Base-by-base conservation (phyloP, 2,797 vertebrate genomes). In the Holocentrus rufus region DNA sequence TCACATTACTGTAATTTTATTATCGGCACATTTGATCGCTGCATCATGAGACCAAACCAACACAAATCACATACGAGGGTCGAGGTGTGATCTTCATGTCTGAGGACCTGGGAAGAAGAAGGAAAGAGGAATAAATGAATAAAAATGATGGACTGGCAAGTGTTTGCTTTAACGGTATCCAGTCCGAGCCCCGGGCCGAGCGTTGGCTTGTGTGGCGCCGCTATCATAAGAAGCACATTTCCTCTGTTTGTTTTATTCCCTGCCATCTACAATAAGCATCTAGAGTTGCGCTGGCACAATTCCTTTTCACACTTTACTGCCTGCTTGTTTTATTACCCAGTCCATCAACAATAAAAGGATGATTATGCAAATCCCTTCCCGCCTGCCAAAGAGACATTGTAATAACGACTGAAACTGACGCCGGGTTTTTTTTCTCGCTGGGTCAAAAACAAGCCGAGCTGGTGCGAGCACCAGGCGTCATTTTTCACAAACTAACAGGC, bases 271-370 rank as follows among this genome's bases (percentile, higher is more conserved):
- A 75, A 65, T 61, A 70, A 68, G 25, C 69, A 54, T 15, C 36
- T 56, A 6, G 22, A 54, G 63, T 79, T 72, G 47, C 54, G 49
- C 7, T 50, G 10, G 31, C 57, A 63, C 46, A 27, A 7, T 50
- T 58, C 42, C 18, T 61, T 2, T 56, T 56, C 61, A 66, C 64
- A 42, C 71, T 54, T 27, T n/a, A 18, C 44, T 8, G 30, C 56
- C 46, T 72, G 65, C 60, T 79, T 81, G 69, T 83, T 81, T 76
- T 83, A 71, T 77, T 65, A 72, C 55, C 42, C 47, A 10, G 50
- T 67, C 67, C 11, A 66, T 68, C 76, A 58, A 54, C 68, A 69
- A 20, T 66, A 22, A 71, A 47, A 46, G 42, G 59, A 7, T 1
- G 18, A 5, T 67, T 47, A 42, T 58, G 47, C 13, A 47, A 42